Evolutionary conservation across 2,888 invertebrate genomes (phyloP), one percentile per base, ranked within the genome.

Genomic region (Globia sparganii): DNA sequence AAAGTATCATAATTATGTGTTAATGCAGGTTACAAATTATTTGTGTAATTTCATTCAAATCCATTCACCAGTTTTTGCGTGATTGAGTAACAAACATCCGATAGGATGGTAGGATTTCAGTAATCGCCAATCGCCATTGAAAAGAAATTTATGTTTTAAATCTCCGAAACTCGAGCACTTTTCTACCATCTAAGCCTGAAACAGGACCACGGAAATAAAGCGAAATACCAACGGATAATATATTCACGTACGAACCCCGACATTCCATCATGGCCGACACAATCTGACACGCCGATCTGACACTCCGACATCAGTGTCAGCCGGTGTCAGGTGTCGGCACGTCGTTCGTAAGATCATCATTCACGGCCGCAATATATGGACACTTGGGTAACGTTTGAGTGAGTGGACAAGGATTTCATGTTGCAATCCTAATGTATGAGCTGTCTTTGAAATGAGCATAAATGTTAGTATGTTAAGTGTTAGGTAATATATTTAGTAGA

Each of bases 211-310:
- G 15, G 34, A 78, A 59, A 84, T 67, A 81, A 67, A 43, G 58
- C 31, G 28, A 40, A 66, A 62, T 37, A 64, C 25, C 21, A 15
- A n/a, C 21, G 53, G 80, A 58, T 72, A 69, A 79, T 34, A 72
- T 78, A 81, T 81, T 84, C 81, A 78, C 68, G 68, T 78, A 28
- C 59, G 53, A 58, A 34, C 43, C 21, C 71, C 62, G 49, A 61
- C 65, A 53, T 85, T 82, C 75, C 71, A 85, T 82, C 82, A 82
- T 84, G 58, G 61, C 62, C 28, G 81, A 84, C 85, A 21, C 46
- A 65, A 82, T 85, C 82, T 82, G 85, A 84, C 85, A 61, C 53
- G 34, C 58, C 53, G 77, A 85, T 85, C 85, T 81, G 83, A 83
- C 81, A 73, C 81, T 59, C 58, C 59, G 85, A 77, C 83, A 73